A percentile compares a stretch with the other conserved stretches of the same genome.
These are phyloP conservation scores for Crocidura indochinensis DNA, from an alignment of 2,797 vertebrate genomes.

Conservation along the genomic window DNA sequence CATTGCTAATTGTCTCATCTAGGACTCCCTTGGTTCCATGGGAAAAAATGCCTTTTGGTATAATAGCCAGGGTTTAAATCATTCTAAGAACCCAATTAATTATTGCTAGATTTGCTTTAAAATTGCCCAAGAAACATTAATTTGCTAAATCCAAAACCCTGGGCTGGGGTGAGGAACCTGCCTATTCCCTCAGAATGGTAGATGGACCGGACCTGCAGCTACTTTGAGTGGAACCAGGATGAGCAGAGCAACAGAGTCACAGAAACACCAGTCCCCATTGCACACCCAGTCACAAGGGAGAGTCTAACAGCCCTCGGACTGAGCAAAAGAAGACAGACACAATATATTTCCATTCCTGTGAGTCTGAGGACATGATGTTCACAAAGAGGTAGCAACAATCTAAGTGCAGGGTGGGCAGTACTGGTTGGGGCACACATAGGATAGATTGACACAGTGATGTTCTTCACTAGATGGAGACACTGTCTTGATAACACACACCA, in stretches of 20 bases:
- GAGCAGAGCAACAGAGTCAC: background rate
- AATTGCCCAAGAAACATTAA: conserved; percentile 1
- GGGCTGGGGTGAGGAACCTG: background rate
- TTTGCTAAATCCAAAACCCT: conserved; percentile 8
- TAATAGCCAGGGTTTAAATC: conserved; percentile 30
- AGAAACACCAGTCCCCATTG: too few relatives aligned
- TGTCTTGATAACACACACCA: background rate
- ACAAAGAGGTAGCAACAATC: background rate
- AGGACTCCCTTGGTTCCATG: conserved; percentile 4
- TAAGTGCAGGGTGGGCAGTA: background rate
- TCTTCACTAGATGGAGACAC: background rate
- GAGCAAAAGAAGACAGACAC: background rate
- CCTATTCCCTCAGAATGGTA: background rate
- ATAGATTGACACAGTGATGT: background rate
- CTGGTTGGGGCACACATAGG: too few relatives aligned
- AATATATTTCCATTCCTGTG: background rate
- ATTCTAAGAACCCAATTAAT: conserved; percentile 2
- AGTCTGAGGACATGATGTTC: accelerated
- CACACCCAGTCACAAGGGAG: accelerated
- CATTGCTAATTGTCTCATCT: conserved; percentile 66
- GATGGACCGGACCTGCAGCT: too few relatives aligned
- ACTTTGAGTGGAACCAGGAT: too few relatives aligned
- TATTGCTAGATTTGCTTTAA: background rate
- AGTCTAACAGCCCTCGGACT: background rate
- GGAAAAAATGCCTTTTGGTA: conserved; percentile 21